Base-by-base conservation (phyloP, 2,888 invertebrate genomes). In the Apodemia zela region DNA sequence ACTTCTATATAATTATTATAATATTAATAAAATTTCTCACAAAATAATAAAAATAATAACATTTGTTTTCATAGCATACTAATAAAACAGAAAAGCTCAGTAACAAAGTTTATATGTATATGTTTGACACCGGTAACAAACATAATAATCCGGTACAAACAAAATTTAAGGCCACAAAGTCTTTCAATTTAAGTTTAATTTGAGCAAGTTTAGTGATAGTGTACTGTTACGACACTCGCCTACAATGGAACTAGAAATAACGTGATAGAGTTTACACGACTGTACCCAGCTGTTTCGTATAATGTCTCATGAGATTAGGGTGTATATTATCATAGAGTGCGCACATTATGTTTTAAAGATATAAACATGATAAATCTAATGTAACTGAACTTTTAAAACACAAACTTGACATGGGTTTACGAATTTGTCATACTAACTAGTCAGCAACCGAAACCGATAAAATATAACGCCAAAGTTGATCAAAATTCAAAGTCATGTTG, bases 221-320 rank as follows among this genome's bases (percentile, higher is more conserved):
- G 63, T 66, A 61, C 63, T 63, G 47, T 35, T 63, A 51, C 61
- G 63, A 66, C 60, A 61, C 63, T 59, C 65, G 45, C 58, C 49
- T 60, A 62, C 59, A 81, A 80, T 82, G 82, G 83, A 83, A 79
- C 78, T 75, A 73, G 73, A 75, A 78, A 80, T 84, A 84, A 86
- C 84, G 84, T 80, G 84, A 82, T 80, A 77, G 78, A 81, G 76
- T 78, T 75, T 76, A n/a, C 45, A 45, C 45, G 45, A 45, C 45
- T 45, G 76, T 78, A 78, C 79, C 76, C 84, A 86, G 81, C 82
- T 84, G 86, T 76, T 25, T 79, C 45, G 6, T n/a, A 45, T 45
- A 45, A 45, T 13, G 45, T 45, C 45, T 45, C 45, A 7, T 45
- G 45, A 45, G n/a, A 45, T 45, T 45, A 45, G 45, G 7, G 45